phyloP scores from a whole-genome alignment of 2,888 invertebrate species.

The Eupithecia vulgata region DNA sequence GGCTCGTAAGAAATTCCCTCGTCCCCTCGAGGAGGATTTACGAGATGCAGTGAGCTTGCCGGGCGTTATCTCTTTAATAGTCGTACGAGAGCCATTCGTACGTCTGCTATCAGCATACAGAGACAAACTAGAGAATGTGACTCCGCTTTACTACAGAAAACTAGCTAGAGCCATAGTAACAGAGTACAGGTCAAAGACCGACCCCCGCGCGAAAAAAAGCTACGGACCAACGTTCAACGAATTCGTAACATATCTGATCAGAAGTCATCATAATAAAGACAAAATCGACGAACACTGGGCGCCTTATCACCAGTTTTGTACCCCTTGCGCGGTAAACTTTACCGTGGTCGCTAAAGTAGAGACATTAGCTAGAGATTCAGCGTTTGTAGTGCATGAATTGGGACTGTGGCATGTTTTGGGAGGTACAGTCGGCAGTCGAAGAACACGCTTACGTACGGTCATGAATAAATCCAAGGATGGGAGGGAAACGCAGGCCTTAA shows the following conservation, averaged over 20 bases:
- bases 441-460: conserved; percentile 79
- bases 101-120: conserved; percentile 88
- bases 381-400: conserved; percentile 84
- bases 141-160: conserved; percentile 88
- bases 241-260: conserved; percentile 87
- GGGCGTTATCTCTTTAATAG: conserved; percentile 86
- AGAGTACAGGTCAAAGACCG: conserved; percentile 78
- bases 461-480: conserved; percentile 83
- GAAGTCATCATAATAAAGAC: conserved; percentile 82
- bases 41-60: conserved; percentile 83
- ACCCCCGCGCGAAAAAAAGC: conserved; percentile 66
- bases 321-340: conserved; percentile 87
- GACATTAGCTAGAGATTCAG: conserved; percentile 84
- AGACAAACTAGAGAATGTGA: conserved; percentile 88
- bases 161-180: conserved; percentile 86
- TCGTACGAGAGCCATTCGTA: conserved; percentile 89
- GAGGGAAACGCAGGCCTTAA: conserved; percentile 71
- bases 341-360: conserved; percentile 87
- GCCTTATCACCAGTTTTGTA: conserved; percentile 86
- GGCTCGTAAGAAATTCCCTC: conserved; percentile 87
- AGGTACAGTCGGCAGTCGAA: conserved; percentile 75
- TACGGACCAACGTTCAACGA: conserved; percentile 87
- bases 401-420: conserved; percentile 82
- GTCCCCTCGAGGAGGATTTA: conserved; percentile 86
- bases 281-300: conserved; percentile 87